phyloP scores from a whole-genome alignment of 2,113 vertebrate species.

The Rhineura floridana region DNA sequence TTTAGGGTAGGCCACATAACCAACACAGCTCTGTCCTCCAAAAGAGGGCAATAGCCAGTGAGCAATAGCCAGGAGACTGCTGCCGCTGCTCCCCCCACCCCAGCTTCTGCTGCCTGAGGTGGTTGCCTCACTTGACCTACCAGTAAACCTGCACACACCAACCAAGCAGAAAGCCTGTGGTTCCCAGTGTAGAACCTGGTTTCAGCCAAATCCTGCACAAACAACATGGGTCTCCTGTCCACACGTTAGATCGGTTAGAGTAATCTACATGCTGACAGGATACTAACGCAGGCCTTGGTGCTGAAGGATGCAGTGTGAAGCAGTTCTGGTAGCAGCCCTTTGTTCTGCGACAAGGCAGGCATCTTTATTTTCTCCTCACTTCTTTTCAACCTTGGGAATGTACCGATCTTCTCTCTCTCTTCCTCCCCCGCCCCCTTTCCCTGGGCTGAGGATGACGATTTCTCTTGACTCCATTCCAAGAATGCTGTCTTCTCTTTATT shows the following conservation, averaged over 20 bases:
- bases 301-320: neutral
- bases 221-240: neutral
- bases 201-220: neutral
- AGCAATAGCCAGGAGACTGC: too few relatives aligned
- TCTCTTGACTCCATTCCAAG: slow-evolving; percentile 35
- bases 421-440: neutral
- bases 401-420: too few relatives aligned
- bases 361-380: neutral
- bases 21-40: too few relatives aligned
- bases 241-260: neutral
- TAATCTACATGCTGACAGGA: neutral
- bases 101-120: too few relatives aligned
- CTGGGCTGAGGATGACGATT: slow-evolving; percentile 23
- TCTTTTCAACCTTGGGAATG: slow-evolving; percentile 27
- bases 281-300: neutral
- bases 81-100: too few relatives aligned
- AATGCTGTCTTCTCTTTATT: slow-evolving; percentile 24
- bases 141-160: too few relatives aligned
- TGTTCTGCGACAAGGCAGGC: neutral
- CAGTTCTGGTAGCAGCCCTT: neutral
- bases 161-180: neutral
- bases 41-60: too few relatives aligned
- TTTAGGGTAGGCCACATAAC: too few relatives aligned
- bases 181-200: neutral
- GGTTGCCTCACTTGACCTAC: too few relatives aligned